phyloP scores from a whole-genome alignment of 1,140 invertebrate species.

The Cardiocondyla obscurior region DNA sequence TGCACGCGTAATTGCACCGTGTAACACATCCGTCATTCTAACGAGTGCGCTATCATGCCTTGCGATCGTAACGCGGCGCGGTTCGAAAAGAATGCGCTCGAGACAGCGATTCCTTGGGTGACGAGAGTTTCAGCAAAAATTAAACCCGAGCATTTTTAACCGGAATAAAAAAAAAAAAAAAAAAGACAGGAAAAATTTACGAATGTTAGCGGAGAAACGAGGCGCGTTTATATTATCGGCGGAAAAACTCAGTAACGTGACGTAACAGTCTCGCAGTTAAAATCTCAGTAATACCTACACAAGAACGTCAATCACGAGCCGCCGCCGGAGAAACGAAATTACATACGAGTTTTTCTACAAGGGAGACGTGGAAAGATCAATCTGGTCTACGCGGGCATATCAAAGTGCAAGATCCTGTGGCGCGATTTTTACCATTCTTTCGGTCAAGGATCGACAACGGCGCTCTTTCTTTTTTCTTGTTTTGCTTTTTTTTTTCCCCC shows the following conservation, averaged over 20 bases:
- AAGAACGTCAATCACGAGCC: background rate
- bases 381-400: constrained; percentile 1
- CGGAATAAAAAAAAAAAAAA: background rate
- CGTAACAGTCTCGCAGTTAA: constrained; percentile 5
- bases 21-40: constrained; percentile 24
- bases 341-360: background rate
- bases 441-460: background rate
- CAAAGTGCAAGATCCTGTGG: background rate
- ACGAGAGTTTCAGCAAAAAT: background rate
- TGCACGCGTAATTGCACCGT: constrained; percentile 16
- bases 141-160: background rate
- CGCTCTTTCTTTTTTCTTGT: background rate
- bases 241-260: background rate
- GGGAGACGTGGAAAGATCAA: background rate
- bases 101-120: background rate
- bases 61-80: background rate
- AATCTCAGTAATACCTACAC: background rate
- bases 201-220: background rate
- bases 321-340: constrained; percentile 3
- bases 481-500: background rate
- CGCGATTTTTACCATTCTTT: background rate
- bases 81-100: background rate
- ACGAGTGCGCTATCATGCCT: background rate
- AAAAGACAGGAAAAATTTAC: background rate
- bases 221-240: background rate